Conservation (phyloP, 2,797 vertebrate species). For the Falco novaeseelandiae region DNA sequence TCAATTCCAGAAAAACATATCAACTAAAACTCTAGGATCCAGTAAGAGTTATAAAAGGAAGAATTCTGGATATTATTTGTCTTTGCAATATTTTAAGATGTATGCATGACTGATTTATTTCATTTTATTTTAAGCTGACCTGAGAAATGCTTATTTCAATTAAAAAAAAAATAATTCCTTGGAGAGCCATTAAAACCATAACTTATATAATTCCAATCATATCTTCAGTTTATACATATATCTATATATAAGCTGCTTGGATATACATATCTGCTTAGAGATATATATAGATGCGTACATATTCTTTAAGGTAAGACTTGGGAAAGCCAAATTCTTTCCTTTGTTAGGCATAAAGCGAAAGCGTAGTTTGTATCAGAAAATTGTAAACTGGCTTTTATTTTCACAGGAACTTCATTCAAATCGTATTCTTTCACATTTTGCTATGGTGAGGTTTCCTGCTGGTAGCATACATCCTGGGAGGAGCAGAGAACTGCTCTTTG, state of each 20-base stretch:
- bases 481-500: neutral
- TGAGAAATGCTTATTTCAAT: neutral
- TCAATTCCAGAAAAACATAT: neutral
- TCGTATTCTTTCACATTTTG: neutral
- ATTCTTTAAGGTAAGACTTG: neutral
- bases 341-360: neutral
- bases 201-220: neutral
- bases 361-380: neutral
- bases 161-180: neutral
- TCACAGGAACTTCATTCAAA: neutral
- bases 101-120: neutral
- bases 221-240: neutral
- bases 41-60: neutral
- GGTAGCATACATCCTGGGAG: neutral
- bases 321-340: neutral
- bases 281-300: neutral
- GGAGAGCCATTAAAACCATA: conserved; percentile 6
- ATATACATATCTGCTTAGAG: neutral
- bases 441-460: neutral
- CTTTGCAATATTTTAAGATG: conserved; percentile 9
- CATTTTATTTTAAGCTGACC: conserved; percentile 23
- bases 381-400: neutral
- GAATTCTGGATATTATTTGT: neutral
- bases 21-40: neutral
- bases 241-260: neutral